phyloP scores from a whole-genome alignment of 2,888 invertebrate genomes.

The Cantharis flavilabris region DNA sequence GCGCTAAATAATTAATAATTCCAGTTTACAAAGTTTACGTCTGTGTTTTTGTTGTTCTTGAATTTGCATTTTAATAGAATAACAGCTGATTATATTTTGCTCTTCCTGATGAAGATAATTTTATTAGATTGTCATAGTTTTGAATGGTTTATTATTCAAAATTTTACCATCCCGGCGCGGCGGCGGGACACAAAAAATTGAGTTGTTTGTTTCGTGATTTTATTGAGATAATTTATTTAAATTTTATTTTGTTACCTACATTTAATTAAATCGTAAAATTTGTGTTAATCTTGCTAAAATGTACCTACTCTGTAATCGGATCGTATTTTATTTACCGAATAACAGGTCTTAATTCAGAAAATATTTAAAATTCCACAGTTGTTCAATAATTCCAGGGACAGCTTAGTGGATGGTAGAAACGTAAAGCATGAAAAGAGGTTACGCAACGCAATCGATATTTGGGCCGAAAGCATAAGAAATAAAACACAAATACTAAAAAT shows the following conservation, averaged over 20 bases:
- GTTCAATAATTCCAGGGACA: conserved; percentile 2
- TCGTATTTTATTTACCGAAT: background rate
- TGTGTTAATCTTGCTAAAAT: background rate
- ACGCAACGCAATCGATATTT: conserved; percentile 1
- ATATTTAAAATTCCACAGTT: conserved; percentile 3
- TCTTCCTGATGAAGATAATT: background rate
- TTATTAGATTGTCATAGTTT: background rate
- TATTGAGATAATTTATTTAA: background rate
- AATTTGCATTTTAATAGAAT: background rate
- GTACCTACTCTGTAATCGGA: background rate
- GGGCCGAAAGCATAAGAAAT: background rate
- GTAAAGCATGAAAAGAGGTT: conserved; percentile 3
- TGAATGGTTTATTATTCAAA: background rate
- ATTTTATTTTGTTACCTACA: background rate
- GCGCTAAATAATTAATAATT: background rate
- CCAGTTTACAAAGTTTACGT: background rate
- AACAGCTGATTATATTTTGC: background rate
- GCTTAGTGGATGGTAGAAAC: background rate
- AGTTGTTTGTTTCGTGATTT: background rate
- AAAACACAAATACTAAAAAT: conserved; percentile 10
- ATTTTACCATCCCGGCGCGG: background rate
- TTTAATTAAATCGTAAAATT: background rate
- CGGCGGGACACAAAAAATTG: background rate
- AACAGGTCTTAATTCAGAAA: background rate
- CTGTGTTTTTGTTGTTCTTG: background rate